A percentile compares a stretch with the other conserved stretches of the same genome.
Conservation (phyloP, 2,888 invertebrate species). For the Parthenolecanium corni region DNA sequence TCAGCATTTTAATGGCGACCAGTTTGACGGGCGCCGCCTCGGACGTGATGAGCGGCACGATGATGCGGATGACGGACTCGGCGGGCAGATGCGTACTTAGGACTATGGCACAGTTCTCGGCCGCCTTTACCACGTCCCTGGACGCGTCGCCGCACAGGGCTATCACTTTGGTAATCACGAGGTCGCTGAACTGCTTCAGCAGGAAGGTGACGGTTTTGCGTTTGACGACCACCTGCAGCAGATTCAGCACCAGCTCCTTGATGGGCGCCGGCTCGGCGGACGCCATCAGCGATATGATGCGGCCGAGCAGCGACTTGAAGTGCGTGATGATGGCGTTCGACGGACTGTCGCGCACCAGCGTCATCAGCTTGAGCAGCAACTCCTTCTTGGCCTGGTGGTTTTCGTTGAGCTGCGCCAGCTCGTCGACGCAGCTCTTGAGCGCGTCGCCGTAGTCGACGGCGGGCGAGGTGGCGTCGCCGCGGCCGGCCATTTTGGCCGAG, state of each 20-base stretch:
- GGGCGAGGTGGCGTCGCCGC: not conserved
- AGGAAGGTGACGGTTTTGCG: conserved; percentile 60
- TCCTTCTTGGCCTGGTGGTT: not conserved
- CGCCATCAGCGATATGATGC: conserved; percentile 1
- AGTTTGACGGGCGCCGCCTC: conserved; percentile 76
- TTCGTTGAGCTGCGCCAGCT: not conserved
- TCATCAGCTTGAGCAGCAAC: conserved; percentile 5
- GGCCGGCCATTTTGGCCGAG: not conserved
- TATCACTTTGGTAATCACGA: conserved; percentile 78
- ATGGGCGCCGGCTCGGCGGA: conserved; percentile 43
- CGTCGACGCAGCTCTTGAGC: conserved; percentile 7
- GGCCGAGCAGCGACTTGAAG: conserved; percentile 13
- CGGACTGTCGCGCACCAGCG: conserved; percentile 11
- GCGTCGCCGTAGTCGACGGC: not conserved
- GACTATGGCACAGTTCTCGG: conserved; percentile 68
- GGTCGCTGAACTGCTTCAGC: conserved; percentile 81
- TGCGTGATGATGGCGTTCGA: conserved; percentile 21
- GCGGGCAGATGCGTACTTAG: conserved; percentile 35
- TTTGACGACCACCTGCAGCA: conserved; percentile 72
- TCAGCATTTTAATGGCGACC: conserved; percentile 84
- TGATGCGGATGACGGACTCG: conserved; percentile 42
- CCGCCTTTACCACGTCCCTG: conserved; percentile 58
- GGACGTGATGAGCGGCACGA: conserved; percentile 76
- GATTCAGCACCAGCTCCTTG: conserved; percentile 42
- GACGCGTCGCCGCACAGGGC: conserved; percentile 65